Evolutionary conservation across 2,888 invertebrate species (phyloP).

Genomic region (Taphrorychus bicolor): DNA sequence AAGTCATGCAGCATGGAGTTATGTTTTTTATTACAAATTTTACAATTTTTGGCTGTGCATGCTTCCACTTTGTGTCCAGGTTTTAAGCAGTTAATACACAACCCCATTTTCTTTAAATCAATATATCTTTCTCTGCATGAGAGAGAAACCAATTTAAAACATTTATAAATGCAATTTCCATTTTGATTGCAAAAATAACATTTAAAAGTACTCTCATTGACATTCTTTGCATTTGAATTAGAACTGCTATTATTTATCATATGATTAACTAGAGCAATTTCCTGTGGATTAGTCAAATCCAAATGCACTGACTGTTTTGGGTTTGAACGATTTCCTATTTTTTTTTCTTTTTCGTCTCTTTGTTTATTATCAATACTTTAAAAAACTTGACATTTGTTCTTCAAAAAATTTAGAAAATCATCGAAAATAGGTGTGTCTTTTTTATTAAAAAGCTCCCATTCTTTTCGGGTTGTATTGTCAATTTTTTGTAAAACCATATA

Average conservation of each 20-base stretch:
- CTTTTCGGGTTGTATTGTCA: conserved; percentile 17
- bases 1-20: conserved; percentile 28
- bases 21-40: too few species aligned
- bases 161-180: conserved; percentile 23
- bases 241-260: too few species aligned
- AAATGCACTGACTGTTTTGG: neutral
- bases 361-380: conserved; percentile 28
- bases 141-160: conserved; percentile 19
- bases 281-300: neutral
- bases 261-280: neutral
- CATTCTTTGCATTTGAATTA: neutral
- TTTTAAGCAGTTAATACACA: conserved; percentile 36
- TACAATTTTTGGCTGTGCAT: conserved; percentile 23
- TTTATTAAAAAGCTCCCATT: conserved; percentile 30
- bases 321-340: neutral
- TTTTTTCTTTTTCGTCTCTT: neutral
- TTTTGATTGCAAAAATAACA: conserved; percentile 20
- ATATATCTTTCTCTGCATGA: conserved; percentile 13
- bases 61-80: conserved; percentile 13
- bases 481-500: conserved; percentile 32
- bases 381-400: conserved; percentile 25
- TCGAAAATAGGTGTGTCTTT: conserved; percentile 10
- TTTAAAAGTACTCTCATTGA: neutral
- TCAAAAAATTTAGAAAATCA: too few species aligned
- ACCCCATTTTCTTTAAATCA: conserved; percentile 7